Conservation (phyloP, 2,797 vertebrate genomes). For the Syndactyla subalaris region DNA sequence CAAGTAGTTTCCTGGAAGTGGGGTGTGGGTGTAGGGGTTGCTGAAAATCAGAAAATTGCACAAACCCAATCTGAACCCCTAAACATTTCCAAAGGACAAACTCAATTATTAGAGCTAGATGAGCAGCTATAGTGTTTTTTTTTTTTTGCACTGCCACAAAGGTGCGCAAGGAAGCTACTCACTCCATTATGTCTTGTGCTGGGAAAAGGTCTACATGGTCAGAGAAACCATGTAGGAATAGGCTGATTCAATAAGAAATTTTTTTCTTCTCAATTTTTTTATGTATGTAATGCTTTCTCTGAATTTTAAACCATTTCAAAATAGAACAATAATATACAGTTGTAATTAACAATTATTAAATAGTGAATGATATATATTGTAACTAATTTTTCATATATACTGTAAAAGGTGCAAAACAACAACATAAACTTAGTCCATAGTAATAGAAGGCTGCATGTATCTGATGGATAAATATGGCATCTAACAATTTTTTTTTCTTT, state of each 20-base stretch:
- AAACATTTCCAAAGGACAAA: not conserved
- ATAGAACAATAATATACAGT: not conserved
- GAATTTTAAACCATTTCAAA: not conserved
- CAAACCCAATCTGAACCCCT: not conserved
- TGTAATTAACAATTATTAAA: not conserved
- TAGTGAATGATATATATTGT: not conserved
- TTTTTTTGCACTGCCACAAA: not conserved
- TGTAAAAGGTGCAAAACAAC: not conserved
- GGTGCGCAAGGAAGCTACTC: not conserved
- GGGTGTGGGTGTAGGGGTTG: fast-evolving
- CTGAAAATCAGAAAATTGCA: not conserved
- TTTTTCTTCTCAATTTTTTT: not conserved
- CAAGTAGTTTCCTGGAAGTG: not conserved
- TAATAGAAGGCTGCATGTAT: not conserved
- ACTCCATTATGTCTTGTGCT: not conserved
- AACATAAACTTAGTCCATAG: not conserved
- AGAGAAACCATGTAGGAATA: not conserved
- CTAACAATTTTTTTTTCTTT: not conserved
- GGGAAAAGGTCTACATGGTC: not conserved
- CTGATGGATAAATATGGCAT: not conserved
- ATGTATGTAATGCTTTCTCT: not conserved
- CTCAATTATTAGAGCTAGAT: not conserved
- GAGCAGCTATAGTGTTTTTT: not conserved
- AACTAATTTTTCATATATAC: not conserved
- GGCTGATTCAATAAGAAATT: not conserved